Evolutionary conservation across 2,888 invertebrate genomes (phyloP).

Genomic region (Melinopterus prodromus): DNA sequence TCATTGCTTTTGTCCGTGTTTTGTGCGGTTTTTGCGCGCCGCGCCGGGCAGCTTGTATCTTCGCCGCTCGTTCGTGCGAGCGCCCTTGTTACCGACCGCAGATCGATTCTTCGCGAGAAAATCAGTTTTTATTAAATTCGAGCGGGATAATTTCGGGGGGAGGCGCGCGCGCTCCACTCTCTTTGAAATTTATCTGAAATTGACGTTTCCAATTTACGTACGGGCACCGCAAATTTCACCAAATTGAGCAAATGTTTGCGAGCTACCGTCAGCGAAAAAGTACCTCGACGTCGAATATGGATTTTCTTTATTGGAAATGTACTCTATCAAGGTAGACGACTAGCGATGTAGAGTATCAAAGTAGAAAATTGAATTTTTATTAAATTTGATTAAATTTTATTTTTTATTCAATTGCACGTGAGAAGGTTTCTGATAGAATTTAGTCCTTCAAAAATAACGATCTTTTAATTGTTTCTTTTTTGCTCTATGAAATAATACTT

Average conservation of each 20-base stretch:
- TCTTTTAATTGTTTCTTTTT: too few relatives aligned
- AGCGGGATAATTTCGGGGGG: not conserved
- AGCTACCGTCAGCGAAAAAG: not conserved
- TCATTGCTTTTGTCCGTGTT: conserved; percentile 12
- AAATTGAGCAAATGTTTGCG: conserved; percentile 4
- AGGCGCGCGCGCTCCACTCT: not conserved
- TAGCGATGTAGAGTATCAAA: not conserved
- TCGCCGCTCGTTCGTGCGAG: conserved; percentile 4
- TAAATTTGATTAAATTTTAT: too few relatives aligned
- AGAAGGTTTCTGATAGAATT: not conserved
- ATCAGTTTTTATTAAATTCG: conserved; percentile 17
- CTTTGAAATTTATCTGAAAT: conserved; percentile 16
- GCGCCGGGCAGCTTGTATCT: conserved; percentile 12
- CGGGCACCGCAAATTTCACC: not conserved
- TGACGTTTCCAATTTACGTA: conserved; percentile 23
- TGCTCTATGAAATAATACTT: too few relatives aligned
- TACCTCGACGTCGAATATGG: not conserved
- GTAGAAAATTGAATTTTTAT: not conserved
- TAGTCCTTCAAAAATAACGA: too few relatives aligned
- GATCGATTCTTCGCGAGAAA: conserved; percentile 10
- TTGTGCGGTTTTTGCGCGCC: conserved; percentile 17
- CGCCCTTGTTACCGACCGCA: not conserved
- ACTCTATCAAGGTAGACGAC: not conserved
- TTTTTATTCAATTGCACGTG: not conserved
- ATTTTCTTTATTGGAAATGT: not conserved